These are phyloP conservation scores for Poeciliopsis occidentalis DNA, from an alignment of 2,113 vertebrate genomes.

Conservation along the genomic window DNA sequence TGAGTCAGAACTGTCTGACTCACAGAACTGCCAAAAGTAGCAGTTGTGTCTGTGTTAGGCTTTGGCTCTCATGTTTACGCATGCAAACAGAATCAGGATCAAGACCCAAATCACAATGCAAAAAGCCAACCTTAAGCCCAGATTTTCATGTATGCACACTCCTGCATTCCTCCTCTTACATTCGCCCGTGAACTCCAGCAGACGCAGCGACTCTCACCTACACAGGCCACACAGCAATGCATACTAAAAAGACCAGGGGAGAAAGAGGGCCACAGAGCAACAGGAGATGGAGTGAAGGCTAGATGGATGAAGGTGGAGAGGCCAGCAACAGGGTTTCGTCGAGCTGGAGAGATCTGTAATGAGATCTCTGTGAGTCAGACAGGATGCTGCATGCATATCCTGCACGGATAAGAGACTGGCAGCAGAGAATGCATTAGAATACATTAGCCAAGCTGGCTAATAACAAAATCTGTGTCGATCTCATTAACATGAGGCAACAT, in stretches of 20 bases:
- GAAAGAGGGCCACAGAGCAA: conserved; percentile 32
- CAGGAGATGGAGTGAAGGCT: conserved; percentile 31
- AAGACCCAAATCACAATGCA: conserved; percentile 36
- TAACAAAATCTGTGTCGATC: conserved; percentile 47
- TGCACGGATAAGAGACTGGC: conserved; percentile 31
- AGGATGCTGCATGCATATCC: conserved; percentile 48
- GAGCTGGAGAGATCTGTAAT: conserved; percentile 66
- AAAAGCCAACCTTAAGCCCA: conserved; percentile 26
- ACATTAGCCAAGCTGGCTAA: conserved; percentile 55
- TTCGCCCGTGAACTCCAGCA: conserved; percentile 15
- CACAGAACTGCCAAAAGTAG: too few relatives aligned
- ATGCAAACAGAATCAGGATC: conserved; percentile 50
- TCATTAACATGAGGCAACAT: conserved; percentile 44
- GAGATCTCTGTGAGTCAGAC: conserved; percentile 63
- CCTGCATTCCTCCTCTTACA: conserved; percentile 2
- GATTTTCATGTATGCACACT: conserved; percentile 44
- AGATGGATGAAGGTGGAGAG: conserved; percentile 24
- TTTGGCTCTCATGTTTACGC: conserved; percentile 24
- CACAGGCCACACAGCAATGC: conserved; percentile 57
- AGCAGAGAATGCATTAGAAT: conserved; percentile 47
- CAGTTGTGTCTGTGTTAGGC: neutral
- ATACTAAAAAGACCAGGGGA: conserved; percentile 62
- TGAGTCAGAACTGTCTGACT: too few relatives aligned
- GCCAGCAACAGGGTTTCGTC: conserved; percentile 31
- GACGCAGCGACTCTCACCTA: conserved; percentile 64